A percentile compares a stretch with the other conserved stretches of the same genome.
Evolutionary conservation across 2,797 vertebrate species (phyloP).

Genomic region (Ibycter americanus): DNA sequence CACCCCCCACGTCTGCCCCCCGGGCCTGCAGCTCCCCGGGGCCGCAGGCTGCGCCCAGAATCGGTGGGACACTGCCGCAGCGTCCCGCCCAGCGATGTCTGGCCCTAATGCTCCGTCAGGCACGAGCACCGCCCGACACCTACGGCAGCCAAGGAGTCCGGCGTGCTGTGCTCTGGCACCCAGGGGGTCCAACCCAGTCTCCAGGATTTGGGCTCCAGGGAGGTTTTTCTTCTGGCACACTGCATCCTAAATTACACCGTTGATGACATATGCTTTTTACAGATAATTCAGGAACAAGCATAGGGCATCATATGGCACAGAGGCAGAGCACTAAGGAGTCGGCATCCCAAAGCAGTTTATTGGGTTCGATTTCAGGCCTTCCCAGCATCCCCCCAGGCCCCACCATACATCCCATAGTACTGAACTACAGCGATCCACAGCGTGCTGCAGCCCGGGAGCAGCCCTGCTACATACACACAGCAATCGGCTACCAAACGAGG

Average conservation of each 20-base stretch:
- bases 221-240: not conserved
- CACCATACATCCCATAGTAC: fast-evolving
- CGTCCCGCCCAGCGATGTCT: fast-evolving
- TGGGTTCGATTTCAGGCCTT: not conserved
- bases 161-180: fast-evolving
- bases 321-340: not conserved
- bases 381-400: not conserved
- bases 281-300: not conserved
- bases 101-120: fast-evolving
- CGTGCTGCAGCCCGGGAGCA: fast-evolving
- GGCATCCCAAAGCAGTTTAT: not conserved
- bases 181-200: fast-evolving
- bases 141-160: fast-evolving
- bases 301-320: not conserved
- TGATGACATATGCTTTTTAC: not conserved
- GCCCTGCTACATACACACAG: not conserved
- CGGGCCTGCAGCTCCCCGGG: not conserved
- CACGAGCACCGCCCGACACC: fast-evolving
- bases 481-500: not conserved
- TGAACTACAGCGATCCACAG: not conserved
- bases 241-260: not conserved
- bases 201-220: not conserved
- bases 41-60: fast-evolving
- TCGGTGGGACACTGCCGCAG: fast-evolving
- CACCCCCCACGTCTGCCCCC: not conserved